Base-by-base conservation (phyloP, 2,888 invertebrate species). In the Chymomyza amoena region DNA sequence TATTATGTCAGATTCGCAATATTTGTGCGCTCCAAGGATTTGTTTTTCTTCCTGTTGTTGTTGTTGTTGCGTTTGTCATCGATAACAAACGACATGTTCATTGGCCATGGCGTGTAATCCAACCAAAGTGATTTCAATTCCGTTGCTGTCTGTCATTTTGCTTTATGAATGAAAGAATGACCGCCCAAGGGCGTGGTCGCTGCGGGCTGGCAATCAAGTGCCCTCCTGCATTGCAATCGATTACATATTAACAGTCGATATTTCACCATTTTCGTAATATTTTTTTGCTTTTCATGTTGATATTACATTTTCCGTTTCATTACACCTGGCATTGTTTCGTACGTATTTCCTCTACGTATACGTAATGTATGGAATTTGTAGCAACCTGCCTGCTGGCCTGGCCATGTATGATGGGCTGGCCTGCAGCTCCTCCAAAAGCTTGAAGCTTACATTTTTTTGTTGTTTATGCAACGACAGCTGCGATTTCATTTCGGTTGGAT, bases 81-180 rank as follows among this genome's bases (percentile, higher is more conserved):
- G 70, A 85, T 82, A 74, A 54, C 60, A 69, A 70, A 70, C 66
- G 86, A 85, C 86, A 78, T 82, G 82, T 81, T 83, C 84, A 85
- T 85, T 85, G 84, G 79, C 76, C 77, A 77, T 76, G 78, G 70
- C 70, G 64, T 66, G 69, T 71, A 73, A 76, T 73, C 65, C 76
- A 73, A 70, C 62, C 73, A 81, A 83, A 83, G 81, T 79, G 83
- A 84, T 86, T 83, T 81, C 84, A 73, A 84, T 86, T 81, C 77
- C 77, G 79, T 67, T 63, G 62, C 78, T 73, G 61, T 76, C 50
- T 72, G 76, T 66, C 73, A 78, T 78, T 64, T 72, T 80, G 68
- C 68, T 73, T 71, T 76, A 76, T 75, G 79, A 85, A 71, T 75
- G 77, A 68, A 66, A 66, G 20, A 67, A 15, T 61, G 39, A 20